Percentiles rank a stretch among this genome's conserved stretches.
Evolutionary conservation across 2,888 invertebrate species (phyloP).

Genomic region (Ectemnius cavifrons): DNA sequence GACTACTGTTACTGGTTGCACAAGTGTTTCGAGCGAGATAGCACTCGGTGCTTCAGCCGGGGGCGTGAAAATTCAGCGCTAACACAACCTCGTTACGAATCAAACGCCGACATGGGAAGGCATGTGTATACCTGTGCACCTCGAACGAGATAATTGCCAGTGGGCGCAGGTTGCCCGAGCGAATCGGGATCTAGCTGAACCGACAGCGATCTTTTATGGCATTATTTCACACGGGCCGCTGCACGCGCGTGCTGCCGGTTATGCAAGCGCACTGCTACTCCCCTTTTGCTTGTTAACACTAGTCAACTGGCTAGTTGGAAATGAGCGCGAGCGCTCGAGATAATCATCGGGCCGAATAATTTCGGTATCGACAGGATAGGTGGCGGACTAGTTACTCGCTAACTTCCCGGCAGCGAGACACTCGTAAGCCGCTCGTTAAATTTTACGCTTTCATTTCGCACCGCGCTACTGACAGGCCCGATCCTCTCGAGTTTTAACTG

Average conservation of each 20-base stretch:
- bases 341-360: constrained; percentile 52
- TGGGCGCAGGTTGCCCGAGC: constrained; percentile 23
- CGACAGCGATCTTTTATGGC: constrained; percentile 44
- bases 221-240: constrained; percentile 27
- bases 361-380: constrained; percentile 24
- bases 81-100: neutral
- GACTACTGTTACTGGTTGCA: neutral
- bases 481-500: no score
- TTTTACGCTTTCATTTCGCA: constrained; percentile 28
- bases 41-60: neutral
- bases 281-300: constrained; percentile 7
- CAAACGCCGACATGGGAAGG: constrained; percentile 20
- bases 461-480: constrained; percentile 17
- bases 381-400: constrained; percentile 22
- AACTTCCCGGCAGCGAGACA: constrained; percentile 21
- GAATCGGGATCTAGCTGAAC: constrained; percentile 11
- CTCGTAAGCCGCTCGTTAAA: constrained; percentile 31
- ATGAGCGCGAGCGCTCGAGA: constrained; percentile 55
- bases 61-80: neutral
- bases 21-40: neutral
- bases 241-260: constrained; percentile 20
- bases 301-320: constrained; percentile 29
- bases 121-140: constrained; percentile 3
- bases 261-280: constrained; percentile 29
- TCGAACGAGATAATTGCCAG: constrained; percentile 31